Base-by-base conservation (phyloP, 1,140 invertebrate species). In the Drosophila tristis region DNA sequence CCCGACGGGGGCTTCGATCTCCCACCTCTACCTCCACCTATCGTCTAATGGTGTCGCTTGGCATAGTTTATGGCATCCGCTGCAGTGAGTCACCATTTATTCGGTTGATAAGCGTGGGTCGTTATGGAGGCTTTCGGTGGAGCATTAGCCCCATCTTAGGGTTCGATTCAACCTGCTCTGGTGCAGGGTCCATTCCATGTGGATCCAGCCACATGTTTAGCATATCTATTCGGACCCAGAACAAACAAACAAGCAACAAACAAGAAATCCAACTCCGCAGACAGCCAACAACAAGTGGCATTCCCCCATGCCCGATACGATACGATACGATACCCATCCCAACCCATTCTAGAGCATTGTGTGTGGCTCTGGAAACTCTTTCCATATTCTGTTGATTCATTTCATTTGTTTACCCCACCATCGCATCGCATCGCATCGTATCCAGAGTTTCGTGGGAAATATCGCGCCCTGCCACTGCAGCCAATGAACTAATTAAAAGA, bases 401-500 rank as follows among this genome's bases (percentile, higher is more conserved):
- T 86, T 87, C 79, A 84, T 87, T 82, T 87, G 82, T 87, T 87
- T 87, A 87, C 71, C 48, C 78, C 56, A 51, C 20, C 16, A 16
- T 60, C 51, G 39, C 16, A 16, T 16, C 16, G 16, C 16, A 16
- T 23, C 2, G 42, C 54, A 35, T 35, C 9, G 58, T 58, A 59
- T 68, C 54, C 68, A 57, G 61, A 71, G 62, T 70, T 77, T 87
- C 82, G 82, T 86, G 82, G 78, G 82, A 86, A 86, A 74, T 81
- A 74, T 81, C 50, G 74, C 81, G 66, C 35, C 35, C 35, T 13
- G 11, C 80, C 66, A 43, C 77, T 54, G 62, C 76, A 80, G 81
- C 77, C 81, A 85, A 87, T 87, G 82, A 86, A 86, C 81, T 86
- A 86, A 86, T 86, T 86, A 87, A 89, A 87, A 8, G 39, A 44